phyloP scores from a whole-genome alignment of 2,888 invertebrate genomes.

The Pristionchus fissidentatus region DNA sequence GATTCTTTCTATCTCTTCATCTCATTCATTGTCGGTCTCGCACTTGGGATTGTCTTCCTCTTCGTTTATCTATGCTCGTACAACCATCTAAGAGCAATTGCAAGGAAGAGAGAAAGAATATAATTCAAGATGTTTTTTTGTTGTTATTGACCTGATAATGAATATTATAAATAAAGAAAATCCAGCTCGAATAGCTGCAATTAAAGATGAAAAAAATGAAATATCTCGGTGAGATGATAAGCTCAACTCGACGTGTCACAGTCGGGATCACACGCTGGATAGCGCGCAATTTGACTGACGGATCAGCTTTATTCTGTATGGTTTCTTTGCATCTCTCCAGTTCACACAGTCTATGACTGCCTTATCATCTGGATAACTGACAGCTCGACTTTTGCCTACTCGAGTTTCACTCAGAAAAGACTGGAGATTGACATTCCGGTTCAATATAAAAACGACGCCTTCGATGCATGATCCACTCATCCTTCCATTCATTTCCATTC shows the following conservation, averaged over 20 bases:
- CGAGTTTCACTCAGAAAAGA: neutral
- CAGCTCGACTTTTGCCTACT: neutral
- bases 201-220: too few relatives aligned
- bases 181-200: too few relatives aligned
- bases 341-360: too few relatives aligned
- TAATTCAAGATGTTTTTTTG: too few relatives aligned
- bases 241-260: too few relatives aligned
- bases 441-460: neutral
- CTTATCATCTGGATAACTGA: constrained; percentile 6
- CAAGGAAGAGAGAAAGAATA: neutral
- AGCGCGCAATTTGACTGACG: constrained; percentile 18
- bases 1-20: neutral
- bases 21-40: neutral
- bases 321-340: neutral
- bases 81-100: neutral
- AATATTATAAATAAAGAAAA: too few relatives aligned
- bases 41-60: neutral
- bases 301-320: neutral
- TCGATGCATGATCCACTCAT: neutral
- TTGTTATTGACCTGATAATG: too few relatives aligned
- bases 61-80: neutral
- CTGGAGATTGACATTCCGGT: neutral
- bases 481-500: neutral
- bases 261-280: too few relatives aligned
- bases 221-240: too few relatives aligned